phyloP scores from a whole-genome alignment of 2,797 vertebrate species.

The Siniperca scherzeri region DNA sequence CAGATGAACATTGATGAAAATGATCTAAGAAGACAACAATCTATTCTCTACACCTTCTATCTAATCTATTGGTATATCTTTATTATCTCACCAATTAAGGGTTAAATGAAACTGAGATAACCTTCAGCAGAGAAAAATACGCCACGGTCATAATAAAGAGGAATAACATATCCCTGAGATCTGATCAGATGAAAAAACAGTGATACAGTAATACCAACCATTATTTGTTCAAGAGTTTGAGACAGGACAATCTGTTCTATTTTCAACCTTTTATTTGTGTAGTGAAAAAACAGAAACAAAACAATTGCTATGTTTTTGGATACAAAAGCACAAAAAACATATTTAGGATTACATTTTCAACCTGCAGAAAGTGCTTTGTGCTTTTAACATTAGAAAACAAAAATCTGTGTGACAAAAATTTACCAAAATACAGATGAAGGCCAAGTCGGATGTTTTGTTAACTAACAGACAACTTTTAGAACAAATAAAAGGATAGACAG shows the following conservation, averaged over 20 bases:
- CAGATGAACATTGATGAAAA: not conserved
- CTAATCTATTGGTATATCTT: not conserved
- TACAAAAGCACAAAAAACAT: slow-evolving; percentile 8
- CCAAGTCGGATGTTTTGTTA: slow-evolving; percentile 12
- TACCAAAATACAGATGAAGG: slow-evolving; percentile 6
- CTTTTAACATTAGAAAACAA: not conserved
- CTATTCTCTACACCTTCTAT: not conserved
- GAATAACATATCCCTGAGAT: not conserved
- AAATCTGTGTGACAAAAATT: slow-evolving; percentile 1
- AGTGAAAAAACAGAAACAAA: not conserved
- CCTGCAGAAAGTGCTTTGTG: slow-evolving; percentile 9
- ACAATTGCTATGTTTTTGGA: not conserved
- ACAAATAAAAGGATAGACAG: slow-evolving; percentile 8
- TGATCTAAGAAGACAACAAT: not conserved
- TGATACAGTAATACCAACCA: slow-evolving; percentile 13
- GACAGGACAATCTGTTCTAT: not conserved
- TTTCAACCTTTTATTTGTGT: slow-evolving; percentile 9
- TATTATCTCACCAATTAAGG: not conserved
- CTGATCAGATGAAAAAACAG: slow-evolving; percentile 3
- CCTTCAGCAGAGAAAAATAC: not conserved
- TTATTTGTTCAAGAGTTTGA: slow-evolving; percentile 5
- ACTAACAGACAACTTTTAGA: slow-evolving; percentile 20
- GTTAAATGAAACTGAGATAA: not conserved
- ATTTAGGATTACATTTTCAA: not conserved
- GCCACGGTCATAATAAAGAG: slow-evolving; percentile 13